Base-by-base conservation (phyloP, 2,888 invertebrate genomes). In the Dryomyza anilis region DNA sequence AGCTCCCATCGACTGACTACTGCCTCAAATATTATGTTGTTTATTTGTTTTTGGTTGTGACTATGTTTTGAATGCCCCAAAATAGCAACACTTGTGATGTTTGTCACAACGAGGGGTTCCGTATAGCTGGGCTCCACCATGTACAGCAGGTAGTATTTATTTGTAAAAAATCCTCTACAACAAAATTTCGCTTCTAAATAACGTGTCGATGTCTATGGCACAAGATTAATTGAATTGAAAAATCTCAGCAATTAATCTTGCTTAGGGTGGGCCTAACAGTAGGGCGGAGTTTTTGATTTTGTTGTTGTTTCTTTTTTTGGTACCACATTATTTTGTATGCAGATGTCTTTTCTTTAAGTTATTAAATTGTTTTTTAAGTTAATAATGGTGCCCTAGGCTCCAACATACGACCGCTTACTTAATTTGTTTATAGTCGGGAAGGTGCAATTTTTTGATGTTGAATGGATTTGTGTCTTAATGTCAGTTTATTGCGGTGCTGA, bases 201-300 rank as follows among this genome's bases (percentile, higher is more conserved):
- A 25, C 50, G 25, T 50, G 6, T 50, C 67, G 68, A 66, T 70
- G 69, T 62, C 68, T 69, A 69, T 61, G 74, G 71, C 74, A 71
- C 70, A 79, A 79, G 79, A 79, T 79, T 79, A 79, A 79, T 79
- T 78, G 78, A 75, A 78, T 73, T 73, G 75, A 74, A 73, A 77
- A 75, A 76, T 75, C 73, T 72, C 70, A 73, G 74, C 77, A 77
- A 79, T 79, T 78, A 78, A 79, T 79, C 79, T 79, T 79, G 70
- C 74, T 71, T 73, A 76, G 60, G 55, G 65, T 50, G n/a, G 67
- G 8, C 39, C 39, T 39, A 12, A 39, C 39, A 12, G n/a, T 39
- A 5, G 39, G 14, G n/a, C n/a, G n/a, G n/a, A n/a, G n/a, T n/a
- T n/a, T n/a, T n/a, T n/a, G n/a, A n/a, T n/a, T n/a, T n/a, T 8